These are phyloP conservation scores for Scomber colias DNA, from an alignment of 2,113 vertebrate species.

Conservation along the genomic window DNA sequence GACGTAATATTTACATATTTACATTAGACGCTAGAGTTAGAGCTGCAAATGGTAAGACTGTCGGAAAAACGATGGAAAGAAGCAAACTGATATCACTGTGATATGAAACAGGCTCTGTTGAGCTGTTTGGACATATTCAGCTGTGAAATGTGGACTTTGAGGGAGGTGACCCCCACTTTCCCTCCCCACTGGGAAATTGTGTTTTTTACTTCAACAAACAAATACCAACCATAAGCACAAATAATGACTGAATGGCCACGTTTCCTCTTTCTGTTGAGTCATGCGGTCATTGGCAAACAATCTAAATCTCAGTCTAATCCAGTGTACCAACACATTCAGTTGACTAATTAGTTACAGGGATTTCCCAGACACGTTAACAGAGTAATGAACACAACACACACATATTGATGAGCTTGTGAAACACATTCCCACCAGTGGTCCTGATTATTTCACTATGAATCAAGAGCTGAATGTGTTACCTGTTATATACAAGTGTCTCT, in stretches of 20 bases:
- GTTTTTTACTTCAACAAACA: too few relatives aligned
- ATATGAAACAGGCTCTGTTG: neutral
- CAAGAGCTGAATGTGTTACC: neutral
- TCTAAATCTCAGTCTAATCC: neutral
- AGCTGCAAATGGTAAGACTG: too few relatives aligned
- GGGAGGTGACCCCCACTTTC: too few relatives aligned
- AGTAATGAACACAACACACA: neutral
- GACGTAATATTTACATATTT: too few relatives aligned
- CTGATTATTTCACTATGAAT: neutral
- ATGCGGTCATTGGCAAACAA: too few relatives aligned
- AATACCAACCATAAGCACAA: too few relatives aligned
- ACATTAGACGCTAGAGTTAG: too few relatives aligned
- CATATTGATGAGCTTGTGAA: neutral
- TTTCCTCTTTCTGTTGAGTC: too few relatives aligned
- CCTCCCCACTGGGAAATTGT: too few relatives aligned
- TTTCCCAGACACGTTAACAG: neutral
- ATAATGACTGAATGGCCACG: too few relatives aligned
- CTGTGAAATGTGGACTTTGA: too few relatives aligned
- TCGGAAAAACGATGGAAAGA: too few relatives aligned
- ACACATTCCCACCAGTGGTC: neutral
- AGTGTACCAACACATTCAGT: neutral
- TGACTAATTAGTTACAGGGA: neutral
- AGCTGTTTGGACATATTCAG: neutral
- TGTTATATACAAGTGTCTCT: neutral
- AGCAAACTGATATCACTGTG: neutral